Conservation (phyloP, 2,888 invertebrate species). For the Criorhina ranunculi region DNA sequence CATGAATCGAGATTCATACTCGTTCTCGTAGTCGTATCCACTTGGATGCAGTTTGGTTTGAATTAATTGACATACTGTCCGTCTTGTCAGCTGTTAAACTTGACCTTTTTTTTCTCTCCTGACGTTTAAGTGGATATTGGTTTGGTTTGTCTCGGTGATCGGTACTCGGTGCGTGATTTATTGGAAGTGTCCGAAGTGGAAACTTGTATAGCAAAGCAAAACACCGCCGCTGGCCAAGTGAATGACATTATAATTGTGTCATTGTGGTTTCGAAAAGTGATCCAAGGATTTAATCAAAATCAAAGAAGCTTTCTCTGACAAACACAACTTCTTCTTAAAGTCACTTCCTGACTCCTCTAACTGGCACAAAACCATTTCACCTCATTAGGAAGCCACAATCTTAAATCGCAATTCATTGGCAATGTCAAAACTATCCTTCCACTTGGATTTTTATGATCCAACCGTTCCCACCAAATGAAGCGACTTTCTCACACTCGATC, state of each 20-base stretch:
- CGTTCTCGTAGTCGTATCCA: not conserved
- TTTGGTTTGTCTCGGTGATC: not conserved
- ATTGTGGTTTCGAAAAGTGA: not conserved
- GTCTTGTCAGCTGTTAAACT: conserved; percentile 58
- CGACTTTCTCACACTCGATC: conserved; percentile 69
- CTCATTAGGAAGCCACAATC: conserved; percentile 20
- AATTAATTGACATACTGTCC: conserved; percentile 55
- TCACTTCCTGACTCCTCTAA: conserved; percentile 31
- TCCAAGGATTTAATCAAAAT: conserved; percentile 6
- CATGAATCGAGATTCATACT: not conserved
- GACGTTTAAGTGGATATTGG: not conserved
- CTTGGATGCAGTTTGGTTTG: conserved; percentile 15
- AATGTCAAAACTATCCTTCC: conserved; percentile 55
- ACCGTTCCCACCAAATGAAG: conserved; percentile 49
- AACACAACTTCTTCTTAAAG: not conserved
- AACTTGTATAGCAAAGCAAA: conserved; percentile 20
- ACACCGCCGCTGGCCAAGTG: not conserved
- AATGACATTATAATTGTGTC: conserved; percentile 17
- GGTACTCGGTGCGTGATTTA: conserved; percentile 43
- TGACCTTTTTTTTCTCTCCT: conserved; percentile 70
- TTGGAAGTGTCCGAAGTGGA: conserved; percentile 27
- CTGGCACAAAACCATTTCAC: not conserved
- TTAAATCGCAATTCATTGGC: conserved; percentile 54
- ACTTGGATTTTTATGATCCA: conserved; percentile 44
- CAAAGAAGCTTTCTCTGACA: not conserved